A percentile compares a stretch with the other conserved stretches of the same genome.
phyloP scores from a whole-genome alignment of 1,140 invertebrate genomes.

The Ooceraea biroi region DNA sequence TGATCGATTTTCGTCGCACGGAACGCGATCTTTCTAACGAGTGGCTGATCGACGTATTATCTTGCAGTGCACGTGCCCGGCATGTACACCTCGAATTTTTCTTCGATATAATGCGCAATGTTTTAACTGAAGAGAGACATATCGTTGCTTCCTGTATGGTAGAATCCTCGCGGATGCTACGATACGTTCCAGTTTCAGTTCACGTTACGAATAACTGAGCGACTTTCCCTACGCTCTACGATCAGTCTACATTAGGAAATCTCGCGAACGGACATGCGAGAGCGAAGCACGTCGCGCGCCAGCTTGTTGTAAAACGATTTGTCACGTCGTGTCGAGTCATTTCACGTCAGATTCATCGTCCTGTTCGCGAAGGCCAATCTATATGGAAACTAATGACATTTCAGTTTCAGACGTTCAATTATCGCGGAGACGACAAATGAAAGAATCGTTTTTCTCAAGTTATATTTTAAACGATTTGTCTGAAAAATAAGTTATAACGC shows the following conservation, averaged over 20 bases:
- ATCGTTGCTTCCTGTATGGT: no score
- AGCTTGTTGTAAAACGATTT: conserved; percentile 48
- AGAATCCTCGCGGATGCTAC: neutral
- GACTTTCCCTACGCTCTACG: neutral
- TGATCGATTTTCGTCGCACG: neutral
- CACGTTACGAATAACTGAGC: neutral
- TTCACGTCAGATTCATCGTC: conserved; percentile 54
- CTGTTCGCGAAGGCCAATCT: conserved; percentile 19
- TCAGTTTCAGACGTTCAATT: conserved; percentile 46
- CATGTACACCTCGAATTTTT: neutral
- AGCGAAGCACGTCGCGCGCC: neutral
- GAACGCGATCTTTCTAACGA: neutral
- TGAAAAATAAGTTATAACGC: neutral
- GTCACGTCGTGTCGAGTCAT: conserved; percentile 43
- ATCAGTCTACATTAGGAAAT: conserved; percentile 25
- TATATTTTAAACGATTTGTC: neutral
- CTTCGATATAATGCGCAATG: neutral
- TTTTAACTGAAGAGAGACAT: neutral
- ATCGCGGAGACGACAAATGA: conserved; percentile 6
- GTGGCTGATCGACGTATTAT: neutral
- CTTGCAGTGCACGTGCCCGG: conserved; percentile 1
- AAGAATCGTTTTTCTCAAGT: conserved; percentile 33
- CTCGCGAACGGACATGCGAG: conserved; percentile 8
- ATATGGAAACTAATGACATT: conserved; percentile 40
- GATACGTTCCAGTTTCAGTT: neutral